Evolutionary conservation across 2,113 vertebrate genomes (phyloP).

Genomic region (Felis chaus): DNA sequence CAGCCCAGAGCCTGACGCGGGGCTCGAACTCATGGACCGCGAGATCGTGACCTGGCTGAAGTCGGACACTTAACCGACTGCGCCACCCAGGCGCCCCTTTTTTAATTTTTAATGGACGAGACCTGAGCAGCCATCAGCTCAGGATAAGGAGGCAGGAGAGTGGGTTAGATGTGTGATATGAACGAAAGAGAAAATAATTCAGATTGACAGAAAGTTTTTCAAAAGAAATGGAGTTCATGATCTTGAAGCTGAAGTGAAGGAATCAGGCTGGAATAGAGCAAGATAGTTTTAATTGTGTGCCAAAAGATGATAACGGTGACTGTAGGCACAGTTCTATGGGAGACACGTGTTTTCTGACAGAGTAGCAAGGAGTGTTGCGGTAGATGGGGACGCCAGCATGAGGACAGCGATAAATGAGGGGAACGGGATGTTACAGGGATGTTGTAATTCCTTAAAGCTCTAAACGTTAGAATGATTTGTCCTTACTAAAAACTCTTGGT

Average conservation of each 20-base stretch:
- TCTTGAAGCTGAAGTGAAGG: neutral
- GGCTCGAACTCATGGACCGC: no score
- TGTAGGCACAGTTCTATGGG: neutral
- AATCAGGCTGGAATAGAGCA: neutral
- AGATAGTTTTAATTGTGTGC: neutral
- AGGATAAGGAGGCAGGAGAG: neutral
- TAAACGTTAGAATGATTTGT: neutral
- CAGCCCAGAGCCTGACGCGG: no score
- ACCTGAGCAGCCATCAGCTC: neutral
- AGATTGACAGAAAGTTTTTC: neutral
- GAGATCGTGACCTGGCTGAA: no score
- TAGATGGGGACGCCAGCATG: neutral
- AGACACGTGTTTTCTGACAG: neutral
- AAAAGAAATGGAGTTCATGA: neutral
- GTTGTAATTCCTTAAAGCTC: neutral
- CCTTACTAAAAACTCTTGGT: neutral
- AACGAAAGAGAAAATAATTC: neutral
- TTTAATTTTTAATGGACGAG: neutral
- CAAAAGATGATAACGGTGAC: neutral
- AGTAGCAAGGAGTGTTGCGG: neutral
- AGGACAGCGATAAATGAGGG: neutral
- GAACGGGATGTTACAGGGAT: neutral
- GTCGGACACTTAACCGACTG: no score
- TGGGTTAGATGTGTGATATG: neutral
- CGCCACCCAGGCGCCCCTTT: no score